Evolutionary conservation across 2,113 vertebrate genomes (phyloP), one percentile per base, ranked within the genome.

Genomic region (Lagenorhynchus albirostris): DNA sequence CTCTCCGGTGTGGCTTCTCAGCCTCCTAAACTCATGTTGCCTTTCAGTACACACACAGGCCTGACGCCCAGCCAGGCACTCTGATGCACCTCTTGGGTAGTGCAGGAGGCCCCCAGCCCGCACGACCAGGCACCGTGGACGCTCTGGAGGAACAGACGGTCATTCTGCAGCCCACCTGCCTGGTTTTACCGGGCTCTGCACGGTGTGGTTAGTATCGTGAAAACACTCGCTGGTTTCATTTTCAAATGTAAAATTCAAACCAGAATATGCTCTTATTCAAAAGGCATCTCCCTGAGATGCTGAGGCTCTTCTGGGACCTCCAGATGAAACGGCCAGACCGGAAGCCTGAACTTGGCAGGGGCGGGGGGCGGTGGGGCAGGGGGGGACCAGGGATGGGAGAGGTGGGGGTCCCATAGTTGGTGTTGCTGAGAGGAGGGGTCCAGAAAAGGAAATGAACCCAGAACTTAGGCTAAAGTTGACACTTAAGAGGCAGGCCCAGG

Each of bases 81-180:
- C 44, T 21, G 60, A 36, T 31, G n/a, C 55, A 53, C 41, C n/a
- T 55, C 29, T 47, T 47, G 76, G 92, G 31, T 23, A 55, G 67
- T 9, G 25, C 15, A 12, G n/a, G 31, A 31, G 26, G 15, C 4
- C 36, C 6, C 55, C 71, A 3, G 2, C n/a, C 25, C 1, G 0
- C 5, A 1, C 0, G 0, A 7, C 11, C 0, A 0, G 73, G 73
- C 2, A 1, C 2, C 17, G 1, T 14, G 76, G n/a, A 15, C 31
- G 53, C 55, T 36, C 14, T 1, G 17, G 29, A 33, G 15, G 25
- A 36, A 18, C 3, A 18, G 44, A 0, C 18, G 11, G 15, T n/a
- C 17, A 21, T 70, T 70, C 7, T 17, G 33, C 5, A 13, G 6
- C n/a, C n/a, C 23, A 5, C 44, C 67, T 17, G 33, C 41, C n/a